A percentile compares a stretch with the other conserved stretches of the same genome.
These are phyloP conservation scores for Saxidomus purpurata DNA, from an alignment of 1,140 invertebrate genomes.

Conservation along the genomic window DNA sequence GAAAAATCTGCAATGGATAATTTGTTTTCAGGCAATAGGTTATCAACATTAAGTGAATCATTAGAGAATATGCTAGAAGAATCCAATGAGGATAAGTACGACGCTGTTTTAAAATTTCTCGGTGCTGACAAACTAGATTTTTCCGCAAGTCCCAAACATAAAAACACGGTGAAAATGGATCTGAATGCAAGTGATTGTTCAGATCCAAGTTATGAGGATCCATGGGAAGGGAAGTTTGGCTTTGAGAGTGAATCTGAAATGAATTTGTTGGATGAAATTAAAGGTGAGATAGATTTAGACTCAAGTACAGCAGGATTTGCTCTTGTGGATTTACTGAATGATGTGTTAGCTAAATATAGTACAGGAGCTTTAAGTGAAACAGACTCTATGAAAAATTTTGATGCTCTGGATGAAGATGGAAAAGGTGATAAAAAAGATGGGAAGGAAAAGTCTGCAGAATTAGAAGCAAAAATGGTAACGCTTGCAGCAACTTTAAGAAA, in stretches of 20 bases:
- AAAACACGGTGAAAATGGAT: slow-evolving; percentile 13
- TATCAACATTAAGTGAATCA: slow-evolving; percentile 60
- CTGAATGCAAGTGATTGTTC: slow-evolving; percentile 7
- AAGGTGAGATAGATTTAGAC: slow-evolving; percentile 72
- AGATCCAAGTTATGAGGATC: slow-evolving; percentile 62
- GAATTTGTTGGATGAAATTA: slow-evolving; percentile 62
- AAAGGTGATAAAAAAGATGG: slow-evolving; percentile 27
- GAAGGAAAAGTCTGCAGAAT: slow-evolving; percentile 65
- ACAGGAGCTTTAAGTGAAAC: slow-evolving; percentile 54
- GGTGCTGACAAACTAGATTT: slow-evolving; percentile 56
- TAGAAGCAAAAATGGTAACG: slow-evolving; percentile 81
- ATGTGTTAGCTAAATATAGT: slow-evolving; percentile 79
- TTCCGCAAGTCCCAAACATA: slow-evolving; percentile 52
- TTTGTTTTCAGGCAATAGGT: slow-evolving; percentile 59
- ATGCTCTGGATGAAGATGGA: slow-evolving; percentile 34
- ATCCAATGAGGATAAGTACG: slow-evolving; percentile 56
- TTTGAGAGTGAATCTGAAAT: slow-evolving; percentile 64
- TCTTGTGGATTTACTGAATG: slow-evolving; percentile 79
- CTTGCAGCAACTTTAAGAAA: slow-evolving; percentile 77
- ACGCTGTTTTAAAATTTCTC: slow-evolving; percentile 54
- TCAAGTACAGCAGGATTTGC: slow-evolving; percentile 76
- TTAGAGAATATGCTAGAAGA: slow-evolving; percentile 35
- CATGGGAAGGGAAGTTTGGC: slow-evolving; percentile 57
- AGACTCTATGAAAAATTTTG: slow-evolving; percentile 61
- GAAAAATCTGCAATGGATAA: slow-evolving; percentile 67